Conservation (phyloP, 2,113 vertebrate species). For the Callaeas wilsoni region DNA sequence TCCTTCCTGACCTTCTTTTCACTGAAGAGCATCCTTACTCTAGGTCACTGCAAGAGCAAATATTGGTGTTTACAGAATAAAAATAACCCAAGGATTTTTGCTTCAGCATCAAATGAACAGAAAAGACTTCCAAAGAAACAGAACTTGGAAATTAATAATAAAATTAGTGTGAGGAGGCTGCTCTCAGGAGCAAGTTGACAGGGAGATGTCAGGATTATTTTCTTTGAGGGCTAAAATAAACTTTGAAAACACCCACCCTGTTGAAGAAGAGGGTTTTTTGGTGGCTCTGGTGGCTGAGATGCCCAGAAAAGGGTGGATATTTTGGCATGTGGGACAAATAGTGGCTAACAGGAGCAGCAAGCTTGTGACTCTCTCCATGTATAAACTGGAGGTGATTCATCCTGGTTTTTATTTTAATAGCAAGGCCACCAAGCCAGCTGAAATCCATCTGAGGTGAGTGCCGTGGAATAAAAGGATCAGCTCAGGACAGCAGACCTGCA, state of each 20-base stretch:
- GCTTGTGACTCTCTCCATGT: background rate
- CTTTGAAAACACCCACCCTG: slow-evolving; percentile 16
- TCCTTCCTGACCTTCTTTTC: background rate
- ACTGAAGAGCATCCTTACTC: background rate
- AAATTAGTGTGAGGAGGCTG: background rate
- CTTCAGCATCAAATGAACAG: background rate
- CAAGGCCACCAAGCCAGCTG: slow-evolving; percentile 64
- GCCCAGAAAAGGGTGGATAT: slow-evolving; percentile 35
- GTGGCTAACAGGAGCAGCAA: slow-evolving; percentile 61
- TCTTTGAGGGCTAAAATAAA: slow-evolving; percentile 17
- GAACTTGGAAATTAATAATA: background rate
- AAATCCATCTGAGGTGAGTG: slow-evolving; percentile 59
- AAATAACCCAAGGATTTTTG: background rate
- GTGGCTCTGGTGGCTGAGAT: slow-evolving; percentile 59
- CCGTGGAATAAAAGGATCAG: slow-evolving; percentile 68
- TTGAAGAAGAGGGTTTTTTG: background rate
- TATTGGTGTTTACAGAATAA: background rate
- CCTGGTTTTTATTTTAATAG: slow-evolving; percentile 64
- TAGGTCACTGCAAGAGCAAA: background rate
- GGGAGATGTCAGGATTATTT: background rate
- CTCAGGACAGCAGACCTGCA: slow-evolving; percentile 57
- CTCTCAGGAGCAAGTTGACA: background rate
- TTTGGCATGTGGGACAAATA: slow-evolving; percentile 30
- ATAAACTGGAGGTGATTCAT: slow-evolving; percentile 68
- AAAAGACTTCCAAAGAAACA: background rate